These are phyloP conservation scores for Augiades crinisus DNA, from an alignment of 2,888 invertebrate genomes.

Conservation along the genomic window DNA sequence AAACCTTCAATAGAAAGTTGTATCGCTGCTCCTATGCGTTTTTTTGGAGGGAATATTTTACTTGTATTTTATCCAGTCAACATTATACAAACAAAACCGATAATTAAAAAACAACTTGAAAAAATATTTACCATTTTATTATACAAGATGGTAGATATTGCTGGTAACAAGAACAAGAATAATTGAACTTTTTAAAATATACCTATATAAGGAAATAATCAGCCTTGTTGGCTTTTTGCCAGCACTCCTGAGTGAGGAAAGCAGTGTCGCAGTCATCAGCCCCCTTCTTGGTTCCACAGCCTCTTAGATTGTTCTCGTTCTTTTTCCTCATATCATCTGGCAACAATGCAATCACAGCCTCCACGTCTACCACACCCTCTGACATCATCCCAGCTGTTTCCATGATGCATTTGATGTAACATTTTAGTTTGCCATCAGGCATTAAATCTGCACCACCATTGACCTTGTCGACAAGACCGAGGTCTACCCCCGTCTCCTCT, in stretches of 20 bases:
- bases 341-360: slow-evolving; percentile 60
- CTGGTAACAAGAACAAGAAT: too few relatives aligned
- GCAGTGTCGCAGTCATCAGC: slow-evolving; percentile 69
- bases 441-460: slow-evolving; percentile 57
- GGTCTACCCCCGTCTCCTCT: slow-evolving; percentile 58
- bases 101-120: neutral
- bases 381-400: slow-evolving; percentile 70
- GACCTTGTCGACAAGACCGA: slow-evolving; percentile 49
- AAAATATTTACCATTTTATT: neutral
- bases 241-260: slow-evolving; percentile 64
- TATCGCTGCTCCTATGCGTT: too few relatives aligned
- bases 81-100: neutral
- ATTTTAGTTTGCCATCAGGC: slow-evolving; percentile 57
- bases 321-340: slow-evolving; percentile 50
- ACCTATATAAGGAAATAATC: slow-evolving; percentile 62
- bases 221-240: slow-evolving; percentile 58
- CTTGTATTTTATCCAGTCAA: too few relatives aligned
- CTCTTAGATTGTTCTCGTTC: slow-evolving; percentile 45
- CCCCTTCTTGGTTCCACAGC: slow-evolving; percentile 59
- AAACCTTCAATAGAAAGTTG: too few relatives aligned
- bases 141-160: neutral
- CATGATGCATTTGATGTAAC: slow-evolving; percentile 72
- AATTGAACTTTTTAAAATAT: neutral
- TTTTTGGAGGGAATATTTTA: too few relatives aligned
- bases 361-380: slow-evolving; percentile 62